Percentiles rank a stretch among this genome's conserved stretches.
Conservation (phyloP, 92 coral and sea anemone genomes). For the Montipora capitata region DNA sequence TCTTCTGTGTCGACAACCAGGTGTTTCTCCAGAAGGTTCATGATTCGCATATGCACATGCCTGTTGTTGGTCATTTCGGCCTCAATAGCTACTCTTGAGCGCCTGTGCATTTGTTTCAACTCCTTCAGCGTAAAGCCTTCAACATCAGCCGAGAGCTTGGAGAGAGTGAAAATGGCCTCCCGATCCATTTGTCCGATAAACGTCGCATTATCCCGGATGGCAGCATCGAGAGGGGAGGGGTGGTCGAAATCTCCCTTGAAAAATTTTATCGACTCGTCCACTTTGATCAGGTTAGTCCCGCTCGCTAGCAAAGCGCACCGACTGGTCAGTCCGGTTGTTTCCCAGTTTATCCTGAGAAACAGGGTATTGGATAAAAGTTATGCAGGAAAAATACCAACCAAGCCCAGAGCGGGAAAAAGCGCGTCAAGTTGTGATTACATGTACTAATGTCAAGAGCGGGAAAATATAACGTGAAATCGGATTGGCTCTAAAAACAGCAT, state of each 20-base stretch:
- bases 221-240: neutral
- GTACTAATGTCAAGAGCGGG: neutral
- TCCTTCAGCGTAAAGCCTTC: constrained; percentile 82
- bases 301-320: constrained; percentile 44
- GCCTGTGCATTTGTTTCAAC: constrained; percentile 78
- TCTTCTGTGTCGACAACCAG: constrained; percentile 65
- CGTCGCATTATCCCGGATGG: constrained; percentile 49
- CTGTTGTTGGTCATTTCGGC: constrained; percentile 87
- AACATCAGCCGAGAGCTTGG: constrained; percentile 67
- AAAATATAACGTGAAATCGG: neutral
- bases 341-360: constrained; percentile 68
- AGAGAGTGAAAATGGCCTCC: constrained; percentile 72
- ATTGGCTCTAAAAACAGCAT: neutral
- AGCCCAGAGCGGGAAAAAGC: neutral
- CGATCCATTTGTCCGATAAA: constrained; percentile 81
- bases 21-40: constrained; percentile 70
- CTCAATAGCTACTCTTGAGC: constrained; percentile 87
- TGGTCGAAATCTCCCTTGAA: constrained; percentile 1
- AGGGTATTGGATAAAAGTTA: constrained; percentile 37
- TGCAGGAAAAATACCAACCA: neutral
- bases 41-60: constrained; percentile 81
- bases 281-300: constrained; percentile 58
- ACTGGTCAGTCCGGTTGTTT: constrained; percentile 48
- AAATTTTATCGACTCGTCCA: constrained; percentile 22
- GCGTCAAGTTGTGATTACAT: neutral